Conservation (phyloP, 2,113 vertebrate genomes). For the Bombycilla garrulus region DNA sequence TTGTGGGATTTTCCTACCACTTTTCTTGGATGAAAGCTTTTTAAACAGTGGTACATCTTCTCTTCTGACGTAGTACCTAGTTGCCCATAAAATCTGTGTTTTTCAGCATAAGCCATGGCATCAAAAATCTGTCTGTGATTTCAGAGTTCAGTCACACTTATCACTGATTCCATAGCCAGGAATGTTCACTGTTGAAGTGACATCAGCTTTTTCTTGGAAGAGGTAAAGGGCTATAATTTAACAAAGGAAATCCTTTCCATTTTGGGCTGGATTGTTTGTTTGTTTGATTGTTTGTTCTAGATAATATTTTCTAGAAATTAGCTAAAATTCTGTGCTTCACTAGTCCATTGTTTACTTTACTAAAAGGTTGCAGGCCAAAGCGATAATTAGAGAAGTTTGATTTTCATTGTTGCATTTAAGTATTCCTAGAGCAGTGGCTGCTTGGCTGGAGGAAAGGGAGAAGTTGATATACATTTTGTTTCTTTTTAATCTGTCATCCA, state of each 20-base stretch:
- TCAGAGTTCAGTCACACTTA: neutral
- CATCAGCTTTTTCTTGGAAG: neutral
- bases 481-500: slow-evolving; percentile 3
- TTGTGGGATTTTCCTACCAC: neutral
- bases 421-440: neutral
- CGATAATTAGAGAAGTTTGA: neutral
- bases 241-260: neutral
- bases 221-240: neutral
- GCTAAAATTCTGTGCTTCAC: neutral
- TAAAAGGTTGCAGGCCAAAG: neutral
- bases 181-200: neutral
- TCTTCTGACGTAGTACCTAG: neutral
- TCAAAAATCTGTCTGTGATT: neutral
- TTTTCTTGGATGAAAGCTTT: neutral
- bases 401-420: neutral
- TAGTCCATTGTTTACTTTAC: neutral
- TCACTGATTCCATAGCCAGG: neutral
- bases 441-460: neutral
- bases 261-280: neutral
- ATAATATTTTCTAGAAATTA: neutral
- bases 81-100: neutral
- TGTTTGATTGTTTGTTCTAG: neutral
- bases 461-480: neutral
- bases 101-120: neutral
- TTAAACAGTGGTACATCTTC: neutral